Percentiles rank a stretch among this genome's conserved stretches.
These are phyloP conservation scores for Bombus haemorrhoidalis DNA, from an alignment of 1,140 invertebrate genomes.

Conservation along the genomic window DNA sequence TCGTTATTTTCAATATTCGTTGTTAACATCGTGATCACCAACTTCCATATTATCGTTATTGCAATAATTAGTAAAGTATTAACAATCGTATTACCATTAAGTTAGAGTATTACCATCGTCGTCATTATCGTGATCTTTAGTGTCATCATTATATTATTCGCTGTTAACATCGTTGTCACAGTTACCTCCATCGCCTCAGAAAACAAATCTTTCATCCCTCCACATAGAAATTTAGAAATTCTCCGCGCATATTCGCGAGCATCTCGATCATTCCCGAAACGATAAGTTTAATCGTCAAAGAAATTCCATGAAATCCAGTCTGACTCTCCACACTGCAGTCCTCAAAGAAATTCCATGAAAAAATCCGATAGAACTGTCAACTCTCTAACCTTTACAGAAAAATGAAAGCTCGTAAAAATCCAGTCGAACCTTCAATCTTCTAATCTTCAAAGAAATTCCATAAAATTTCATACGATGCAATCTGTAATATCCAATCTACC, in stretches of 20 bases:
- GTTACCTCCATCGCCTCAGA: not conserved
- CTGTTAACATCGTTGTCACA: not conserved
- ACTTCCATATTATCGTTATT: not conserved
- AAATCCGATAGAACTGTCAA: too few relatives aligned
- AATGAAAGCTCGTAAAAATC: too few relatives aligned
- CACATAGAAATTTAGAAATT: not conserved
- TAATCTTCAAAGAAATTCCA: too few relatives aligned
- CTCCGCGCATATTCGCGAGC: too few relatives aligned
- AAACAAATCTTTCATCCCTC: not conserved
- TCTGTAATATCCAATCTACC: too few relatives aligned
- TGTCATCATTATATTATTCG: not conserved
- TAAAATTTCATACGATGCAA: too few relatives aligned
- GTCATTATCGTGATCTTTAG: not conserved
- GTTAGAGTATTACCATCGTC: too few relatives aligned
- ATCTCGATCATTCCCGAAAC: not conserved
- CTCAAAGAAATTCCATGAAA: too few relatives aligned
- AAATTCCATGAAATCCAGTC: not conserved
- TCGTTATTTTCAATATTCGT: not conserved
- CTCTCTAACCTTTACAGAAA: too few relatives aligned
- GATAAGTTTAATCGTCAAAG: not conserved
- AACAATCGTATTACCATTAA: too few relatives aligned
- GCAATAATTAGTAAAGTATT: not conserved
- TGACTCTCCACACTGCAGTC: too few relatives aligned
- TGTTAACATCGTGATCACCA: not conserved
- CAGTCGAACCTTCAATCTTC: too few relatives aligned